Percentiles rank a stretch among this genome's conserved stretches.
phyloP scores from a whole-genome alignment of 2,113 vertebrate genomes.

The Gavialis gangeticus region DNA sequence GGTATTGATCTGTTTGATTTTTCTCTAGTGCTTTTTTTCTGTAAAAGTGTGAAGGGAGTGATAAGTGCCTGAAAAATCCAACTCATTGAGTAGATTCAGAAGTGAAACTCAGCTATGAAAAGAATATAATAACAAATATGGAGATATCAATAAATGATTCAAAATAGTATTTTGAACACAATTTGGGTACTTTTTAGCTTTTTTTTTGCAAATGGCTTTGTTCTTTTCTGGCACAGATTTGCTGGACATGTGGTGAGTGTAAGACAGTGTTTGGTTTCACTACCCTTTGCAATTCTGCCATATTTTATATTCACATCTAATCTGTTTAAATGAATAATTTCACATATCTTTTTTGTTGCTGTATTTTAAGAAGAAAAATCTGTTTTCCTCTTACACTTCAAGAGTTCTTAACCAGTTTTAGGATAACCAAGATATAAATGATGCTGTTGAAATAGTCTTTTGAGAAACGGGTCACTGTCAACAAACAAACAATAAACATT shows the following conservation, averaged over 20 bases:
- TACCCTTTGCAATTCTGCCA: not conserved
- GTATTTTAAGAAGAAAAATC: not conserved
- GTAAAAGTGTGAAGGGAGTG: not conserved
- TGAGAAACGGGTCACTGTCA: not conserved
- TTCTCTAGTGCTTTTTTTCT: not conserved
- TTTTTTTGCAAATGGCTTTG: not conserved
- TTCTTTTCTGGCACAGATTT: not conserved
- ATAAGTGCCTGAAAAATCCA: not conserved
- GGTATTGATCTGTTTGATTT: not conserved
- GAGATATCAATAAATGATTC: not conserved
- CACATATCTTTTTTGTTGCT: not conserved
- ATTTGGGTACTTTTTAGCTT: not conserved
- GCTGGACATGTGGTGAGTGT: rapidly evolving
- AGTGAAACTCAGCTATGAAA: not conserved
- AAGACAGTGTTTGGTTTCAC: not conserved
- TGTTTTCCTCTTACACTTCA: not conserved
- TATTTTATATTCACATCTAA: not conserved
- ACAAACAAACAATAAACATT: not conserved
- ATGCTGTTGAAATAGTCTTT: not conserved
- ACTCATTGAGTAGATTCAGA: not conserved
- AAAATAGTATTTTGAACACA: not conserved
- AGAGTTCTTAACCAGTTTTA: not conserved
- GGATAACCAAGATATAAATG: not conserved
- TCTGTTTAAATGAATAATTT: not conserved
- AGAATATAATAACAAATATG: rapidly evolving